A percentile compares a stretch with the other conserved stretches of the same genome.
Evolutionary conservation across 2,113 vertebrate species (phyloP).

Genomic region (Stegostoma tigrinum): DNA sequence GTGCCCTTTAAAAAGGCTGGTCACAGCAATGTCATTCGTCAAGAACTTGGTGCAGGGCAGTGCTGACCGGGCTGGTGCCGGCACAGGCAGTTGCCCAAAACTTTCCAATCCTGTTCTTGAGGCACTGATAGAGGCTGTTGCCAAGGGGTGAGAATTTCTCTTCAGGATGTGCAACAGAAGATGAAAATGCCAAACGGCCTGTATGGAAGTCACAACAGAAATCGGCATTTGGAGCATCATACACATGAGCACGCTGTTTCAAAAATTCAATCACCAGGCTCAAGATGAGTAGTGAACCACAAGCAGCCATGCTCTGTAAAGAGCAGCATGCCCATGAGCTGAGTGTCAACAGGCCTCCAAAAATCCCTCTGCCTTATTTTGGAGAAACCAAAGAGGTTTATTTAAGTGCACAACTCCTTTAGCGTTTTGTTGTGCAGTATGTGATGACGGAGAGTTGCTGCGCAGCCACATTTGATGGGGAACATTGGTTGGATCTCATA

Average conservation of each 20-base stretch:
- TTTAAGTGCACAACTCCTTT: no score
- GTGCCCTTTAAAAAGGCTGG: background rate
- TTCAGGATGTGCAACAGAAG: background rate
- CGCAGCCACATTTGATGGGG: no score
- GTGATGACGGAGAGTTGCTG: no score
- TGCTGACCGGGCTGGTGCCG: background rate
- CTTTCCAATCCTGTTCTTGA: background rate
- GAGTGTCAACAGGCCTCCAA: background rate
- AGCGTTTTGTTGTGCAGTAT: no score
- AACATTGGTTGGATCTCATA: no score
- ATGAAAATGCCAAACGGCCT: background rate
- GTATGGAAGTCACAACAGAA: background rate
- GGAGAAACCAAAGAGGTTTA: no score
- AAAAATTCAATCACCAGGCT: background rate
- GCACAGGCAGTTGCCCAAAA: background rate
- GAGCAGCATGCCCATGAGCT: background rate
- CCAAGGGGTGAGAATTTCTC: background rate
- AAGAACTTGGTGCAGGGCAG: background rate
- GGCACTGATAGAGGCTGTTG: background rate
- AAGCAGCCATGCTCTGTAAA: background rate
- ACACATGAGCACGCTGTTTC: background rate
- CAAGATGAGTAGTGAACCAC: background rate
- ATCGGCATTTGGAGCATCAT: background rate
- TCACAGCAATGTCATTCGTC: background rate
- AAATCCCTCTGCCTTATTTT: no score